These are phyloP conservation scores for Thermophis baileyi DNA, from an alignment of 2,113 vertebrate genomes.

Conservation along the genomic window DNA sequence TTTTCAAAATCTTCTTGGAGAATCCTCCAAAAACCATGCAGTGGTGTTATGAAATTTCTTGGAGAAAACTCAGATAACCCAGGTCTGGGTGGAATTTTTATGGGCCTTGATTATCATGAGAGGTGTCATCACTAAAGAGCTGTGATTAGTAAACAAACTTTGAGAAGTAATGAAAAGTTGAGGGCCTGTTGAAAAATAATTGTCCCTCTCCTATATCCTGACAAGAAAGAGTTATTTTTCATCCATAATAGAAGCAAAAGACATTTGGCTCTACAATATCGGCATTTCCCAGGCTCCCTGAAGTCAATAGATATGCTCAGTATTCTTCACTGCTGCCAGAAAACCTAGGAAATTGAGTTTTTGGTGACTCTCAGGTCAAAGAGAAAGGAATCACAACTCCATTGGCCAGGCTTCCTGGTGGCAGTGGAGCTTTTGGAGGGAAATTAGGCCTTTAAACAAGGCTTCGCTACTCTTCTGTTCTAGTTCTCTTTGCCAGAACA, in stretches of 20 bases:
- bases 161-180: neutral
- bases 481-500: neutral
- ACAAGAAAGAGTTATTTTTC: neutral
- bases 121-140: neutral
- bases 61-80: neutral
- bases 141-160: neutral
- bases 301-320: neutral
- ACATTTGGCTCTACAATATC: neutral
- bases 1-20: neutral
- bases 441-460: neutral
- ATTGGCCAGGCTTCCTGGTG: neutral
- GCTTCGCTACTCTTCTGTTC: neutral
- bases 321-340: neutral
- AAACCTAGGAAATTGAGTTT: neutral
- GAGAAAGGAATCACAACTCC: neutral
- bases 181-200: neutral
- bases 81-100: neutral
- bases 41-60: neutral
- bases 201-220: neutral
- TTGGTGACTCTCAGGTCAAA: neutral
- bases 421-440: neutral
- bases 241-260: neutral
- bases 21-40: neutral
- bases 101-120: neutral
- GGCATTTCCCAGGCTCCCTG: neutral